Conservation (phyloP, 2,113 vertebrate genomes). For the Barbus barbus region DNA sequence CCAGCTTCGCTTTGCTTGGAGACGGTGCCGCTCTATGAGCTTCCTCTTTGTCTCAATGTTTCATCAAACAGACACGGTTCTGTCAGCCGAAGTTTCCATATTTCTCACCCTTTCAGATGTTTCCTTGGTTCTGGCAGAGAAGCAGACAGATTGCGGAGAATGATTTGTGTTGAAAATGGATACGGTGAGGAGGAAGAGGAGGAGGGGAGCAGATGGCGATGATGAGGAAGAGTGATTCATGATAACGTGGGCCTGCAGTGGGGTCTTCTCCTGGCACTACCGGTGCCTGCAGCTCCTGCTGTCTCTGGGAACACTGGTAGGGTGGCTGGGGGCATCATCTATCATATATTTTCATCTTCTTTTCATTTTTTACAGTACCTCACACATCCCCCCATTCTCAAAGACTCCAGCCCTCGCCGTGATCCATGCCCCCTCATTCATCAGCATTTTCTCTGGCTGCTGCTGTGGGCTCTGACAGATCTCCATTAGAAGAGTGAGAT, state of each 20-base stretch:
- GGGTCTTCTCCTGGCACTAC: slow-evolving; percentile 42
- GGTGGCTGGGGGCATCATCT: slow-evolving; percentile 28
- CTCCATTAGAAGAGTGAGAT: slow-evolving; percentile 32
- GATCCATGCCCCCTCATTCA: slow-evolving; percentile 32
- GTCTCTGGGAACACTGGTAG: slow-evolving; percentile 35
- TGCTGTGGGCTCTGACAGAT: slow-evolving; percentile 33
- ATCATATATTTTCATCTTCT: slow-evolving; percentile 9
- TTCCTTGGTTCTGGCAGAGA: slow-evolving; percentile 70
- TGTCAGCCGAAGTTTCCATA: slow-evolving; percentile 40
- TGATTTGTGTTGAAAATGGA: slow-evolving; percentile 76
- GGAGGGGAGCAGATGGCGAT: slow-evolving; percentile 73
- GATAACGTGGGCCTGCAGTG: slow-evolving; percentile 63
- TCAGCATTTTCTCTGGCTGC: slow-evolving; percentile 25
- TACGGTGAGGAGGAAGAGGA: slow-evolving; percentile 63
- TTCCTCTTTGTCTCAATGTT: slow-evolving; percentile 32
- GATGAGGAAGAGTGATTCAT: slow-evolving; percentile 69
- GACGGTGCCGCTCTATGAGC: slow-evolving; percentile 17
- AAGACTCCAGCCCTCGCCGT: not conserved
- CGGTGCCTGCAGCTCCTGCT: slow-evolving; percentile 20
- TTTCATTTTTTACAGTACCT: slow-evolving; percentile 3
- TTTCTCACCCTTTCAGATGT: slow-evolving; percentile 67
- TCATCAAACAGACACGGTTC: slow-evolving; percentile 32
- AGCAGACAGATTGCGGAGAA: slow-evolving; percentile 76
- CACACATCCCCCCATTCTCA: slow-evolving; percentile 19
- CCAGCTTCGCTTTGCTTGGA: slow-evolving; percentile 10